phyloP scores from a whole-genome alignment of 2,888 invertebrate genomes.

The Drosophila colorata region DNA sequence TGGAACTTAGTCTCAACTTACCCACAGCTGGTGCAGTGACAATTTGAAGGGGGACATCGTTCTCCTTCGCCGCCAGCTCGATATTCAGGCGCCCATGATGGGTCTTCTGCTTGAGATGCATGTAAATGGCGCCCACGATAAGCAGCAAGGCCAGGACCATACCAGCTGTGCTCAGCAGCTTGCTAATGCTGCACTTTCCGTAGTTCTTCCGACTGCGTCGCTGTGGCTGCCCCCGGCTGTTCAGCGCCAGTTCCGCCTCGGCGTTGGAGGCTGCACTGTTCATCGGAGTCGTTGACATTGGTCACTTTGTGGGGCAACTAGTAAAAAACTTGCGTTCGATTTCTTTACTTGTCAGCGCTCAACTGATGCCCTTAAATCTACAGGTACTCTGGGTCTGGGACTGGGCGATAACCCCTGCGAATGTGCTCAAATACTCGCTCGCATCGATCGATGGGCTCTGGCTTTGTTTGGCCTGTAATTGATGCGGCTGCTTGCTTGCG shows the following conservation, averaged over 20 bases:
- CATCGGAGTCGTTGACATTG: constrained; percentile 30
- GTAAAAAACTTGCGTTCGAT: constrained; percentile 26
- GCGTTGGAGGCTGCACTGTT: constrained; percentile 10
- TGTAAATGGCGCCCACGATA: constrained; percentile 71
- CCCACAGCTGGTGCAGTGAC: constrained; percentile 32
- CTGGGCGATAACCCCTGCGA: constrained; percentile 43
- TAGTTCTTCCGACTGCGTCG: neutral
- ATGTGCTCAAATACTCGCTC: constrained; percentile 16
- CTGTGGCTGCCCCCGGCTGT: neutral
- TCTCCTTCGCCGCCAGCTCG: constrained; percentile 1
- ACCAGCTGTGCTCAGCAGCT: constrained; percentile 54
- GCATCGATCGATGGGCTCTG: constrained; percentile 27
- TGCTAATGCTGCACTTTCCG: constrained; percentile 28
- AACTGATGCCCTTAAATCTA: constrained; percentile 30
- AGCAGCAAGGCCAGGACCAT: constrained; percentile 69
- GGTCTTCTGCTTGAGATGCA: constrained; percentile 71
- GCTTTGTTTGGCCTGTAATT: constrained; percentile 29
- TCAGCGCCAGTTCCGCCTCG: neutral
- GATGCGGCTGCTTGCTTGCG: constrained; percentile 37
- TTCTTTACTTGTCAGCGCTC: constrained; percentile 32
- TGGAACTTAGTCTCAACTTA: too few species aligned
- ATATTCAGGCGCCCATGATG: constrained; percentile 72
- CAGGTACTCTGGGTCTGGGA: constrained; percentile 16
- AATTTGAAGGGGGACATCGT: constrained; percentile 5
- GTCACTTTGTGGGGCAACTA: neutral